Evolutionary conservation across 2,113 vertebrate genomes (phyloP), one percentile per base, ranked within the genome.

Genomic region (Scytalopus superciliaris): DNA sequence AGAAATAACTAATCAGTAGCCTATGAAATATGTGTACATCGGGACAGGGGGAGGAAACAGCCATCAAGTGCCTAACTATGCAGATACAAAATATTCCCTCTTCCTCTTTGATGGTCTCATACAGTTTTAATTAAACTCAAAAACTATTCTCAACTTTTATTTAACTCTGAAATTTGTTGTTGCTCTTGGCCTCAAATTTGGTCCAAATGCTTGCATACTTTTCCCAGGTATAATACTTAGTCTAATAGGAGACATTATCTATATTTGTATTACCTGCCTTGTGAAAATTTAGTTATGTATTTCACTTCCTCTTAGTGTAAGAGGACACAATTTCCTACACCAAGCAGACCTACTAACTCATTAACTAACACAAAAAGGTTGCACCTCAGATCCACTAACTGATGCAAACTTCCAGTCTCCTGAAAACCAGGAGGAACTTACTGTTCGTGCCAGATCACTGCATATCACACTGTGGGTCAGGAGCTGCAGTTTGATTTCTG

Each of bases 401-500:
- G 49, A 63, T 19, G 19, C 18, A 18, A 73, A 49, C 6, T 40
- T 25, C 18, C 62, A 50, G 6, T 4, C 2, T 30, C 33, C 1
- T 22, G n/a, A 56, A 62, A 82, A 19, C 7, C 9, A 77, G 72
- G 44, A 91, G 87, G 82, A 52, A 98, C 99, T 98, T 97, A 99
- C 99, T 28, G 97, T 98, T 69, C 99, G 98, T 7, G 99, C 99
- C 96, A 99, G 95, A 96, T 99, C 98, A 91, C 98, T 97, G 91
- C 98, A 98, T 80, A 99, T 98, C 74, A 97, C 98, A 75, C 96
- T 97, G 78, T 90, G 97, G 73, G 98, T 98, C 91, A 99, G 97
- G 7, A 99, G 99, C 90, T 99, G 99, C 75, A 99, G 98, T 60
- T 98, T 98, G 98, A 99, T 99, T 95, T 99, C 99, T 15, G 97